Percentiles rank a stretch among this genome's conserved stretches.
Conservation (phyloP, 2,113 vertebrate species). For the Atherinomorus stipes region DNA sequence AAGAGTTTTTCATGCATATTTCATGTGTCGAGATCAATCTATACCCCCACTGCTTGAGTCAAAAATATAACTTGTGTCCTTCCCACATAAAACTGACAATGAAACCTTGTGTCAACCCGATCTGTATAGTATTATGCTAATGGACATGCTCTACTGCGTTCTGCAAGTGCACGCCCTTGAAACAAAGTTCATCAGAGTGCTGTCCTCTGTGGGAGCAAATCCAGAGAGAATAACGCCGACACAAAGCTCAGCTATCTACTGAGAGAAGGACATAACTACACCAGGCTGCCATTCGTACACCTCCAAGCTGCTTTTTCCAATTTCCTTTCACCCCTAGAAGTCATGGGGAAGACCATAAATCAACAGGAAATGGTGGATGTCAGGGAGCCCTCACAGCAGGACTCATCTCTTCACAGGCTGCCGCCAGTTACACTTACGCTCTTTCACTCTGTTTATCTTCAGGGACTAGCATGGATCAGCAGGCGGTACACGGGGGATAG, state of each 20-base stretch:
- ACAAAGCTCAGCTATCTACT: constrained; percentile 25
- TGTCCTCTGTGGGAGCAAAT: constrained; percentile 38
- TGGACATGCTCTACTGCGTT: constrained; percentile 46
- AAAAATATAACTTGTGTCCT: not conserved
- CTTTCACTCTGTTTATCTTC: constrained; percentile 52
- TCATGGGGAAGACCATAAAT: constrained; percentile 47
- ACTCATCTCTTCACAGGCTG: constrained; percentile 43
- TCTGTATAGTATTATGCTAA: constrained; percentile 58
- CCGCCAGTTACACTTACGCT: constrained; percentile 55
- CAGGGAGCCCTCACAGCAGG: constrained; percentile 38
- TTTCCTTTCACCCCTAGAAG: constrained; percentile 59
- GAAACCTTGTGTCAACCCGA: constrained; percentile 37
- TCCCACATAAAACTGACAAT: constrained; percentile 10
- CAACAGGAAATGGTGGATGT: constrained; percentile 46
- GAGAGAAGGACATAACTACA: constrained; percentile 39
- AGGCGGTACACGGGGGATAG: constrained; percentile 20
- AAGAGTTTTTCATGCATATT: constrained; percentile 16
- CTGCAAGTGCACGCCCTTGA: constrained; percentile 44
- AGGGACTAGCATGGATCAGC: constrained; percentile 54
- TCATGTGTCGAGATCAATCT: constrained; percentile 24
- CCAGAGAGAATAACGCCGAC: constrained; percentile 35
- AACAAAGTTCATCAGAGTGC: constrained; percentile 43
- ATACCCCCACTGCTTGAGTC: not conserved
- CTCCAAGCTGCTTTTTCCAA: constrained; percentile 54
- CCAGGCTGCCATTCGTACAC: constrained; percentile 23